These are phyloP conservation scores for Entosphenus tridentatus DNA, from an alignment of 2,113 vertebrate species.

Conservation along the genomic window DNA sequence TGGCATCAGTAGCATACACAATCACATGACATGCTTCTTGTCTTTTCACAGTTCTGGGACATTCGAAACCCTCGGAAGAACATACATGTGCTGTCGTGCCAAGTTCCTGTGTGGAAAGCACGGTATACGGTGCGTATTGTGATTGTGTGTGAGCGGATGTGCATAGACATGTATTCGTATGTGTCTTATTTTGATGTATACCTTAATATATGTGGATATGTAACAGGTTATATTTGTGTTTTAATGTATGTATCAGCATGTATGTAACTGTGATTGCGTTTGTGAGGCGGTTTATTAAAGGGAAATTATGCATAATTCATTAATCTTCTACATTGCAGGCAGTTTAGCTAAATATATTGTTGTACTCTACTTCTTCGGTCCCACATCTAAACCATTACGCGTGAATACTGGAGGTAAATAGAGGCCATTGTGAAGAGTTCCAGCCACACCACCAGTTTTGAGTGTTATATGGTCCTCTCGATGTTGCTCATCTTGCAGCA, in stretches of 20 bases:
- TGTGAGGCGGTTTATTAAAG: not conserved
- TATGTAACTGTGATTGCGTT: not conserved
- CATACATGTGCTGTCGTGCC: slow-evolving; percentile 75
- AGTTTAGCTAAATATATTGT: no score
- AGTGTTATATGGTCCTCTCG: no score
- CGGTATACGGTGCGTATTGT: slow-evolving; percentile 57
- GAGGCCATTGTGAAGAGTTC: no score
- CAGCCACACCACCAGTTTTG: no score
- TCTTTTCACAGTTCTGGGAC: slow-evolving; percentile 63
- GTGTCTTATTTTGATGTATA: not conserved
- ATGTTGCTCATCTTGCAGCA: no score
- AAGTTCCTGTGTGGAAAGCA: slow-evolving; percentile 95
- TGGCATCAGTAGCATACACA: no score
- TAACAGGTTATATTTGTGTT: not conserved
- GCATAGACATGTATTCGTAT: not conserved
- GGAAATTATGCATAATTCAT: no score
- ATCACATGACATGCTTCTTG: no score
- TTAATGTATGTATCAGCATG: slow-evolving; percentile 8
- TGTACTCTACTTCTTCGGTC: no score
- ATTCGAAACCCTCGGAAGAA: slow-evolving; percentile 87
- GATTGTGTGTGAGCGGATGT: not conserved
- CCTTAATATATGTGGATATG: not conserved
- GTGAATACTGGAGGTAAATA: no score
- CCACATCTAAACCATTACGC: no score
- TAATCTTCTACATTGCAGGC: no score